Evolutionary conservation across 2,888 invertebrate species (phyloP).

Genomic region (Proisotoma minuta): DNA sequence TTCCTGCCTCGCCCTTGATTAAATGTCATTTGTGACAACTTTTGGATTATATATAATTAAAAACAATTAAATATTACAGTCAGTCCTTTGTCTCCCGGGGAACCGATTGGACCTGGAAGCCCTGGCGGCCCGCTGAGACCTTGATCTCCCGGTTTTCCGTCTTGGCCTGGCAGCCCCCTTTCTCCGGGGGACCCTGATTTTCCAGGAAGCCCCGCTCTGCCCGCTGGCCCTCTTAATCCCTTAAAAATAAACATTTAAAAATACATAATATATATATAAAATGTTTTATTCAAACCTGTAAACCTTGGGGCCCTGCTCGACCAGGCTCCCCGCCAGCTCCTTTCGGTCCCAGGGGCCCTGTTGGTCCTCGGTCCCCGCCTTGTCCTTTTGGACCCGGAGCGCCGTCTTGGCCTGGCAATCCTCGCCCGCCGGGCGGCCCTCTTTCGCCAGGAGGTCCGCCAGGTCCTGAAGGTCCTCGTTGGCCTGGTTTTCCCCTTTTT

Average conservation of each 20-base stretch:
- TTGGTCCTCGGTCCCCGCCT: slow-evolving; percentile 57
- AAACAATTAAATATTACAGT: slow-evolving; percentile 48
- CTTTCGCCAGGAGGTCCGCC: slow-evolving; percentile 68
- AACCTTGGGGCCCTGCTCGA: slow-evolving; percentile 58
- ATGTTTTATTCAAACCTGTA: slow-evolving; percentile 49
- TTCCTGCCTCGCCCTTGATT: slow-evolving; percentile 73
- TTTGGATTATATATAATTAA: slow-evolving; percentile 1
- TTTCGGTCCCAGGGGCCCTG: slow-evolving; percentile 56
- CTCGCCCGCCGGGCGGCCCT: slow-evolving; percentile 61
- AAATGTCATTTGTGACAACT: slow-evolving; percentile 13
- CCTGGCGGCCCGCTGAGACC: slow-evolving; percentile 49
- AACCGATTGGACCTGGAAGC: slow-evolving; percentile 58
- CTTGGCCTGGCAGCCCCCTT: slow-evolving; percentile 57
- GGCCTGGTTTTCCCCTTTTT: slow-evolving; percentile 74
- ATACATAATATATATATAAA: background rate
- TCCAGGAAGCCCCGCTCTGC: slow-evolving; percentile 66
- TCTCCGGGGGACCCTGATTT: slow-evolving; percentile 55
- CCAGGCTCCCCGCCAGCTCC: slow-evolving; percentile 63
- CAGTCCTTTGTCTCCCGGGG: slow-evolving; percentile 71
- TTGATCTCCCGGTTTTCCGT: slow-evolving; percentile 78
- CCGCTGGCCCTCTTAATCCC: slow-evolving; percentile 61
- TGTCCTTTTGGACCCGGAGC: slow-evolving; percentile 70
- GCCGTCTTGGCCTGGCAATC: slow-evolving; percentile 72
- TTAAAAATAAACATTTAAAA: slow-evolving; percentile 49
- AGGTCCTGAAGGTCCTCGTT: slow-evolving; percentile 68